These are phyloP conservation scores for Bruchidius siliquastri DNA, from an alignment of 2,888 invertebrate species.

Conservation along the genomic window DNA sequence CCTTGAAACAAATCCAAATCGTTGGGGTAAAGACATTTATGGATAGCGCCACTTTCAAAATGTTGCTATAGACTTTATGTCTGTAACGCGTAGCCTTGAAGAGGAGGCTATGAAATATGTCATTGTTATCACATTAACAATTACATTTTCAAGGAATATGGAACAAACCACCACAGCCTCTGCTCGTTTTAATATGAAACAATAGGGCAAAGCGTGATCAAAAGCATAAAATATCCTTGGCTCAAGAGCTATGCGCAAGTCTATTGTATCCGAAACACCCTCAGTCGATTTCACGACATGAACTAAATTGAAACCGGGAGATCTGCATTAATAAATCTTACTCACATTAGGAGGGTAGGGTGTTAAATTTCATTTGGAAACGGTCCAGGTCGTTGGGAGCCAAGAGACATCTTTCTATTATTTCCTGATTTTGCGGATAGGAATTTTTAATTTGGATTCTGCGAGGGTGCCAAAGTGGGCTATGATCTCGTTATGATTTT, in stretches of 20 bases:
- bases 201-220: too few species aligned
- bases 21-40: too few species aligned
- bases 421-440: conserved; percentile 1
- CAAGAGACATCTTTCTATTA: conserved; percentile 26
- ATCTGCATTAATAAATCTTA: conserved; percentile 37
- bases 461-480: not conserved
- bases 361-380: conserved; percentile 39
- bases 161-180: too few species aligned
- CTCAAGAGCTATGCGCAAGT: not conserved
- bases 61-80: too few species aligned
- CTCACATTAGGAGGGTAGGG: conserved; percentile 29
- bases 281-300: conserved; percentile 14
- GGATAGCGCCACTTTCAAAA: too few species aligned
- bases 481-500: not conserved
- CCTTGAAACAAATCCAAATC: too few species aligned
- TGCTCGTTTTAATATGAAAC: too few species aligned
- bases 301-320: conserved; percentile 23
- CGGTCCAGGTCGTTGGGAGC: conserved; percentile 28
- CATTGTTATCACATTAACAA: too few species aligned
- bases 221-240: not conserved
- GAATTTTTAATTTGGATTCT: conserved; percentile 4
- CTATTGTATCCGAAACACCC: not conserved
- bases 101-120: too few species aligned
- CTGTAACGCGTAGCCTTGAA: too few species aligned
- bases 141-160: too few species aligned